A percentile compares a stretch with the other conserved stretches of the same genome.
These are phyloP conservation scores for Cheilosia grossa DNA, from an alignment of 2,888 invertebrate genomes.

Conservation along the genomic window DNA sequence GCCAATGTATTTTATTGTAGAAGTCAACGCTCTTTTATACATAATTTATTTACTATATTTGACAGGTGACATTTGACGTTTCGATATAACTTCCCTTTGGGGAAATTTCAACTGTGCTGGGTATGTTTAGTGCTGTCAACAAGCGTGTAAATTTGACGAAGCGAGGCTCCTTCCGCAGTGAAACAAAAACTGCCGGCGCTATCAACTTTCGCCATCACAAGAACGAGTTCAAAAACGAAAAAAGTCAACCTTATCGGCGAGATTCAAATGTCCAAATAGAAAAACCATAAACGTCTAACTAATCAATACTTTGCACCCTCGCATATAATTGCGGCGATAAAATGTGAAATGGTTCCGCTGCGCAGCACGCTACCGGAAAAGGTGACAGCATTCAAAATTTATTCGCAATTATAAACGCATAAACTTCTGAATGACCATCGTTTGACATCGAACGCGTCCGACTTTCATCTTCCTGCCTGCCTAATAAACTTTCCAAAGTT, in stretches of 20 bases:
- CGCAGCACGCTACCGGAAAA: slow-evolving; percentile 19
- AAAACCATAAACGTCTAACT: slow-evolving; percentile 7
- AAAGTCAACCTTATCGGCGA: neutral
- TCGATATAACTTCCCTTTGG: too few species aligned
- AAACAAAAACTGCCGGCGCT: too few species aligned
- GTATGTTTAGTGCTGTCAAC: too few species aligned
- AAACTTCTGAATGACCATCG: slow-evolving; percentile 55
- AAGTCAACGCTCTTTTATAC: too few species aligned
- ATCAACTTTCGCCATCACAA: too few species aligned
- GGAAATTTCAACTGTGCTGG: too few species aligned
- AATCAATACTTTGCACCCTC: slow-evolving; percentile 15
- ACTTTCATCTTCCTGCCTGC: slow-evolving; percentile 23
- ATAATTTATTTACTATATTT: too few species aligned
- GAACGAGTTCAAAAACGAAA: neutral
- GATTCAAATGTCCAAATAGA: slow-evolving; percentile 29
- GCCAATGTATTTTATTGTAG: too few species aligned
- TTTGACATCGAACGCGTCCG: slow-evolving; percentile 42
- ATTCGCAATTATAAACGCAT: slow-evolving; percentile 72
- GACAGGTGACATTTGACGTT: too few species aligned
- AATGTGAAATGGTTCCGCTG: slow-evolving; percentile 23
- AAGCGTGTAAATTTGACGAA: too few species aligned
- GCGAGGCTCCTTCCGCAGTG: too few species aligned
- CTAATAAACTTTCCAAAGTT: slow-evolving; percentile 65
- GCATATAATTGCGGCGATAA: slow-evolving; percentile 27
- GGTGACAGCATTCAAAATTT: slow-evolving; percentile 58